A percentile compares a stretch with the other conserved stretches of the same genome.
phyloP scores from a whole-genome alignment of 2,113 vertebrate genomes.

The Paraplagusia blochii region DNA sequence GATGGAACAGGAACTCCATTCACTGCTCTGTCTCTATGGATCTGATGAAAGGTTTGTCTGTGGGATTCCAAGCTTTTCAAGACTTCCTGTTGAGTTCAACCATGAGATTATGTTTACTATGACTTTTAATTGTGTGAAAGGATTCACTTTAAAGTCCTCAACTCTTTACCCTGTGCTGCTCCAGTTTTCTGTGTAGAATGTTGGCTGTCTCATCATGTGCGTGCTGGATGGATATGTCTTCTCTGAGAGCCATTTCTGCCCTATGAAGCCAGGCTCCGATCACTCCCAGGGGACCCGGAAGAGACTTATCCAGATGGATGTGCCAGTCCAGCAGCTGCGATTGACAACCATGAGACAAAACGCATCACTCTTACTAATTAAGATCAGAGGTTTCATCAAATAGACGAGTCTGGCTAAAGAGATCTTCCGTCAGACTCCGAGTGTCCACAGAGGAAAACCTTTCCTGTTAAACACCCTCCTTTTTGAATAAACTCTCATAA shows the following conservation, averaged over 20 bases:
- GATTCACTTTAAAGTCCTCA: too few relatives aligned
- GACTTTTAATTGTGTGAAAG: neutral
- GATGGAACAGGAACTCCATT: constrained; percentile 92
- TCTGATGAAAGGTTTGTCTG: constrained; percentile 92
- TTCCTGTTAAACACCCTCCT: constrained; percentile 53
- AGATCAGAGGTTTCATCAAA: too few relatives aligned
- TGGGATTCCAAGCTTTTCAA: constrained; percentile 89
- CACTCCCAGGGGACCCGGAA: constrained; percentile 90
- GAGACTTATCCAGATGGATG: constrained; percentile 89
- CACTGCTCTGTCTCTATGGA: constrained; percentile 88
- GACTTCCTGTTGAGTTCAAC: constrained; percentile 81
- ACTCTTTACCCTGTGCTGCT: constrained; percentile 87
- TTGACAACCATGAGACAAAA: constrained; percentile 38
- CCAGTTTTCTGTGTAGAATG: constrained; percentile 85
- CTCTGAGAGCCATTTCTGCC: constrained; percentile 87
- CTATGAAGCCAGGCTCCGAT: constrained; percentile 93
- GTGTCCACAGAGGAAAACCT: constrained; percentile 48
- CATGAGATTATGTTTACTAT: neutral
- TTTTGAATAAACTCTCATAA: constrained; percentile 40
- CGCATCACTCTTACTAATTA: neutral
- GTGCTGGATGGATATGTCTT: constrained; percentile 88
- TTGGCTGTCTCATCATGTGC: constrained; percentile 93
- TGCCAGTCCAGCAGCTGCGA: constrained; percentile 94
- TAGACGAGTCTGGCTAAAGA: constrained; percentile 6
- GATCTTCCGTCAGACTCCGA: constrained; percentile 23